phyloP scores from a whole-genome alignment of 2,888 invertebrate species.

The Meloe dianella region DNA sequence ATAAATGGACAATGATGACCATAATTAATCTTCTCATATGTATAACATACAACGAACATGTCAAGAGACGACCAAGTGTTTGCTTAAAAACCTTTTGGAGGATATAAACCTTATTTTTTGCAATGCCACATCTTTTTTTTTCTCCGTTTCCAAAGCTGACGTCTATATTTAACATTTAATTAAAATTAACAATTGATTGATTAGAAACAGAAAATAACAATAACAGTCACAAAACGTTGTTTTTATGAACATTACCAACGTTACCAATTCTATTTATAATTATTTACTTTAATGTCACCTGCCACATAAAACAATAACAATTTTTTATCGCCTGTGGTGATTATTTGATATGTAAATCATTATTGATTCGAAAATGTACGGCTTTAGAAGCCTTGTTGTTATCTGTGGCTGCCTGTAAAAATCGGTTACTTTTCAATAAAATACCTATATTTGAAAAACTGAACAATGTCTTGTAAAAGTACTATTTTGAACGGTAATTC shows the following conservation, averaged over 20 bases:
- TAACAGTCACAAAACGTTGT: background rate
- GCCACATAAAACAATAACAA: background rate
- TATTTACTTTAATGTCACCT: background rate
- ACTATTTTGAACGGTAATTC: too few species aligned
- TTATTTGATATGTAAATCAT: background rate
- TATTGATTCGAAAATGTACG: too few species aligned
- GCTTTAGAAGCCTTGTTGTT: too few species aligned
- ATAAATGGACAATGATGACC: conserved; percentile 25
- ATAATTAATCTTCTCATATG: conserved; percentile 31
- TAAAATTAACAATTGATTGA: conserved; percentile 29
- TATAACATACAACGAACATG: conserved; percentile 28
- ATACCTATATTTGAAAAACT: too few species aligned
- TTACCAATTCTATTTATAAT: background rate
- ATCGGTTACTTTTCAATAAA: too few species aligned
- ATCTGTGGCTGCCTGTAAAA: too few species aligned
- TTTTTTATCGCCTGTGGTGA: background rate
- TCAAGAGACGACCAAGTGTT: conserved; percentile 31
- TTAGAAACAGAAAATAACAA: conserved; percentile 21
- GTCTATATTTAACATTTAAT: conserved; percentile 28
- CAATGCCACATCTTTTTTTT: conserved; percentile 21
- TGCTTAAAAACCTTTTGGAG: conserved; percentile 25
- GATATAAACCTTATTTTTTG: conserved; percentile 26
- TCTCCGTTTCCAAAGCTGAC: conserved; percentile 12
- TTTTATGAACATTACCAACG: background rate
- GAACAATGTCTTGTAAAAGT: too few species aligned